Percentiles rank a stretch among this genome's conserved stretches.
Conservation (phyloP, 2,113 vertebrate species). For the Zingel zingel region DNA sequence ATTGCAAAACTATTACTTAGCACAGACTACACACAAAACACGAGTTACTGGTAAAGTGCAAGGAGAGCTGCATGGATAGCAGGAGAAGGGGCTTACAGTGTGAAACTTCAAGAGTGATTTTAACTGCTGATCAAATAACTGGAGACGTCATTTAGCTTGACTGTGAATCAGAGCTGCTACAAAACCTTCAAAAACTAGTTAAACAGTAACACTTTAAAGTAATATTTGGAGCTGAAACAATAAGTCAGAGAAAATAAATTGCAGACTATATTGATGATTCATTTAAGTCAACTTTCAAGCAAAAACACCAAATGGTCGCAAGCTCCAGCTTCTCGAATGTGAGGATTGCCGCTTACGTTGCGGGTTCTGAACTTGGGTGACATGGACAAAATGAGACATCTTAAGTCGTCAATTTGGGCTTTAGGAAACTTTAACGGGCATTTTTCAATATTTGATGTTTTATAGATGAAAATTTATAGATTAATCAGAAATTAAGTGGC, state of each 20-base stretch:
- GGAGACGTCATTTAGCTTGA: slow-evolving; percentile 74
- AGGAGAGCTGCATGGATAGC: slow-evolving; percentile 63
- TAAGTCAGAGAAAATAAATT: neutral
- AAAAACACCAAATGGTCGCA: neutral
- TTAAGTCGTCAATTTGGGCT: neutral
- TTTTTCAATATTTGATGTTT: neutral
- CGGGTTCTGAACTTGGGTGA: neutral
- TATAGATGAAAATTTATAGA: neutral
- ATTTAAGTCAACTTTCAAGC: neutral
- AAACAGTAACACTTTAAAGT: neutral
- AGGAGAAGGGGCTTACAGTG: slow-evolving; percentile 39
- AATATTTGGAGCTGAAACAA: too few relatives aligned
- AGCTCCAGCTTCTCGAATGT: neutral
- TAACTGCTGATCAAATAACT: slow-evolving; percentile 47
- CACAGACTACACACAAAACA: slow-evolving; percentile 77
- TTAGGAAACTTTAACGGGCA: neutral
- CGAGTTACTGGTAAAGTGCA: slow-evolving; percentile 80
- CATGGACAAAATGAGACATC: neutral
- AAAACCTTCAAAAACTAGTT: slow-evolving; percentile 8
- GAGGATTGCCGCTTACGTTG: neutral
- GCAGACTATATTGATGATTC: neutral
- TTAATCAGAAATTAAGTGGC: neutral
- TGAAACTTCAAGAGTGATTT: slow-evolving; percentile 37
- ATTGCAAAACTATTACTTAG: slow-evolving; percentile 74
- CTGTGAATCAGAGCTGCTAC: slow-evolving; percentile 47